Evolutionary conservation across 64 coral and sea anemone genomes (phyloP), one percentile per base, ranked within the genome.

Genomic region (Stichodactyla mertensii): DNA sequence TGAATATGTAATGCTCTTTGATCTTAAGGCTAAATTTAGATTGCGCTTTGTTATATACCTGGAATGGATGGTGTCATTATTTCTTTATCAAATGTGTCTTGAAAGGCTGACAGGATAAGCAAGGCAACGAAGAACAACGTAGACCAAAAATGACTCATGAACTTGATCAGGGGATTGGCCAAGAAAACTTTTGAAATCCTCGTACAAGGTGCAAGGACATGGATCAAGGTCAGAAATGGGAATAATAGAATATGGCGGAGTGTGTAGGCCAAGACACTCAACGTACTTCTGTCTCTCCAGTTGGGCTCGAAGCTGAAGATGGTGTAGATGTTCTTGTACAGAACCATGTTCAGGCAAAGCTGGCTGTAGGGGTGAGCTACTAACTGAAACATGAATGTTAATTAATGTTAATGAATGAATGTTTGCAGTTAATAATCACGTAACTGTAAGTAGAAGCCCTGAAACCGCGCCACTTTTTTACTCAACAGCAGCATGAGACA

Each of bases 361-460:
- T 94, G 93, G 54, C 93, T 94, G 82, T 94, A 94, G 13, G 93
- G 89, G 52, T 94, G 93, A n/a, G 93, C 93, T 6, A 94, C 88
- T 18, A 94, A 28, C 93, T 94, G 83, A 45, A 45, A 45, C 36
- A 45, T 45, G 36, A 45, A 45, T 45, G 36, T 45, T 45, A 45
- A n/a, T n/a, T n/a, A n/a, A n/a, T n/a, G n/a, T n/a, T n/a, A n/a
- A n/a, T n/a, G n/a, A n/a, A n/a, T n/a, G n/a, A n/a, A n/a, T n/a
- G n/a, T n/a, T 45, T 45, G 36, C 3, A 45, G 36, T 45, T 45
- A 45, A 45, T 45, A 45, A 45, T 45, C 36, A 4, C 36, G 36
- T 45, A 45, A 45, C 36, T 45, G 36, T 45, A 45, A 45, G 36
- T 2, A 45, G 36, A 45, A 45, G 3, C 36, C 36, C 36, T 45